phyloP scores from a whole-genome alignment of 2,888 invertebrate species.

The Nemotelus pantherinus region DNA sequence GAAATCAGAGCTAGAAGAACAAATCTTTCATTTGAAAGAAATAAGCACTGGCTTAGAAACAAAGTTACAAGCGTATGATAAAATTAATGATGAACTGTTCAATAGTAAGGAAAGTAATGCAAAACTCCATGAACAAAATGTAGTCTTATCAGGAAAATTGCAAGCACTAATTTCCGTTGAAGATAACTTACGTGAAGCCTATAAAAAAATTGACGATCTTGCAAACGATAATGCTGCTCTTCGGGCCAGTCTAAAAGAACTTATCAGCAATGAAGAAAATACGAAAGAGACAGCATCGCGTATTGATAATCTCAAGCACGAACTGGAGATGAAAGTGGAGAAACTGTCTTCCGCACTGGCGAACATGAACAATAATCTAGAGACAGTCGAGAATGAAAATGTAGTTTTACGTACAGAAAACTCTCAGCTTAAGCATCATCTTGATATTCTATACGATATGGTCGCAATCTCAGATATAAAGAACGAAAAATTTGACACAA shows the following conservation, averaged over 20 bases:
- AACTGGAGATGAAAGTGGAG: slow-evolving; percentile 35
- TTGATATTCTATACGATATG: slow-evolving; percentile 53
- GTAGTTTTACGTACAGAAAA: slow-evolving; percentile 52
- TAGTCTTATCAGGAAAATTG: slow-evolving; percentile 8
- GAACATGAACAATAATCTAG: slow-evolving; percentile 52
- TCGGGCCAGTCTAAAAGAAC: slow-evolving; percentile 1
- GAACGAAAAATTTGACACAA: background rate
- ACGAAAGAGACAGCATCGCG: slow-evolving; percentile 24
- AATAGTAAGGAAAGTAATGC: background rate
- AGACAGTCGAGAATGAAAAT: slow-evolving; percentile 50
- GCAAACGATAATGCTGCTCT: background rate
- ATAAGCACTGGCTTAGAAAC: slow-evolving; percentile 3
- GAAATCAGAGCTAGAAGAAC: slow-evolving; percentile 1
- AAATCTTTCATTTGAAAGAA: background rate
- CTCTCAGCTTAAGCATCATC: slow-evolving; percentile 51
- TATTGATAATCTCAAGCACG: slow-evolving; percentile 53
- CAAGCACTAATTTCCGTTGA: background rate
- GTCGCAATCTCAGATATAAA: slow-evolving; percentile 33
- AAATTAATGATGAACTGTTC: slow-evolving; percentile 15
- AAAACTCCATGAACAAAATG: background rate
- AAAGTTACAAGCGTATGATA: slow-evolving; percentile 12
- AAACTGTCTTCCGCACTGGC: slow-evolving; percentile 47
- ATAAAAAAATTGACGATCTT: background rate
- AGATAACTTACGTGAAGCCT: background rate
- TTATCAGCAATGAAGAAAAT: background rate